Evolutionary conservation across 2,113 vertebrate genomes (phyloP), one percentile per base, ranked within the genome.

Genomic region (Meriones unguiculatus): DNA sequence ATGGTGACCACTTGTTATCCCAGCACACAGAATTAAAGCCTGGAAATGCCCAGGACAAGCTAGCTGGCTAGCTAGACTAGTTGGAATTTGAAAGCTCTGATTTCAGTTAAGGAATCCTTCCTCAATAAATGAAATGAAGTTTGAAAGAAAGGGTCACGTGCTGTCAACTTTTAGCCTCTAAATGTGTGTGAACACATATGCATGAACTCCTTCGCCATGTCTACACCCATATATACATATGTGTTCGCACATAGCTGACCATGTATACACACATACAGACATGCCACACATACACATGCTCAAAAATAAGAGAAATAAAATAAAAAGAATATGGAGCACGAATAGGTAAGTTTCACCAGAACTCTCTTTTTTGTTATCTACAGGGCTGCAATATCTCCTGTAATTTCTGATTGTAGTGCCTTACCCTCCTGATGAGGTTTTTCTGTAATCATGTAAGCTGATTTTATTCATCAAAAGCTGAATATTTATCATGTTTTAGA

Each of bases 391-490:
- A 3, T 82, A 86, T 85, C 88, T 90, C 92, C 41, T 81, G 18
- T 18, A 87, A 0, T 65, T 86, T 93, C 25, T 59, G 25, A 70
- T 69, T 78, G 2, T n/a, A 73, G 6, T 87, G 54, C 78, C 22
- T 92, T 30, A 84, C 22, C 12, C 59, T 72, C 50, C 32, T 59
- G 24, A 11, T 80, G 41, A 92, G 80, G 20, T 46, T 94, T 50
- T 54, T 57, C 52, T 92, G 15, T 76, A 90, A 72, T 94, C 35
- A 92, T n/a, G 17, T n/a, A 96, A 86, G 2, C 77, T 94, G 50
- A 13, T 38, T 91, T 86, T 89, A 84, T 80, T 80, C 62, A 69
- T 73, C 77, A 89, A 96, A 50, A 3, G 32, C 10, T 87, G 38
- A 87, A 38, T 85, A 94, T 52, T 32, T 88, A 7, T 94, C 52